Conservation (phyloP, 2,888 invertebrate genomes). For the Eupelmus urozonus region DNA sequence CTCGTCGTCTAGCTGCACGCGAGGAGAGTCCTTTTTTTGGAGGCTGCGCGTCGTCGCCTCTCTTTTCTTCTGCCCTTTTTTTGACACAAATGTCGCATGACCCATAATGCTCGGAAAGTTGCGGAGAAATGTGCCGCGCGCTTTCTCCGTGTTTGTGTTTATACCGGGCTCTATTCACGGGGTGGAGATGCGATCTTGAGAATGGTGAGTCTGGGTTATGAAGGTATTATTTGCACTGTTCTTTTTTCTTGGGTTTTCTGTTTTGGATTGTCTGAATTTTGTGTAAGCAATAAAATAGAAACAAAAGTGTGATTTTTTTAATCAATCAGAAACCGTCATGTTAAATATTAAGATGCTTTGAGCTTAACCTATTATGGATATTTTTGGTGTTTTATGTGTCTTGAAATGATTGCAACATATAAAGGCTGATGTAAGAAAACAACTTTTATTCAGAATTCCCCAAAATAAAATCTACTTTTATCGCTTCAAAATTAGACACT, state of each 20-base stretch:
- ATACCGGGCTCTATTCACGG: not conserved
- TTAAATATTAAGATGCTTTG: too few species aligned
- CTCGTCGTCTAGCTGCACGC: not conserved
- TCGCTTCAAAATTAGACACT: too few species aligned
- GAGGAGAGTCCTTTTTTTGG: slow-evolving; percentile 18
- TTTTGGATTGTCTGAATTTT: too few species aligned
- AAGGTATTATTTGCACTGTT: not conserved
- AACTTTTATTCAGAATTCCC: too few species aligned
- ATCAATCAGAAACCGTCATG: too few species aligned
- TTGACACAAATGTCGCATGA: slow-evolving; percentile 55
- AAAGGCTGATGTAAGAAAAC: too few species aligned
- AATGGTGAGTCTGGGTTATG: not conserved
- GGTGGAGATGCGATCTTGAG: not conserved
- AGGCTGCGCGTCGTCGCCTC: not conserved
- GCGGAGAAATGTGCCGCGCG: slow-evolving; percentile 25
- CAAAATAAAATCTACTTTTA: too few species aligned
- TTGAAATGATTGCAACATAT: too few species aligned
- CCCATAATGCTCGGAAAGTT: slow-evolving; percentile 23
- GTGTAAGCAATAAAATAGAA: too few species aligned
- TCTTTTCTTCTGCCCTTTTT: slow-evolving; percentile 1
- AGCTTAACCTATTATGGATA: too few species aligned
- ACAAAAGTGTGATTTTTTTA: too few species aligned
- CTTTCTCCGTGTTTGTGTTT: not conserved
- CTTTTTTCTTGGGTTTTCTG: not conserved
- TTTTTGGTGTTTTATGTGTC: too few species aligned